Conservation (phyloP, 2,888 invertebrate genomes). For the Steinernema hermaphroditum region DNA sequence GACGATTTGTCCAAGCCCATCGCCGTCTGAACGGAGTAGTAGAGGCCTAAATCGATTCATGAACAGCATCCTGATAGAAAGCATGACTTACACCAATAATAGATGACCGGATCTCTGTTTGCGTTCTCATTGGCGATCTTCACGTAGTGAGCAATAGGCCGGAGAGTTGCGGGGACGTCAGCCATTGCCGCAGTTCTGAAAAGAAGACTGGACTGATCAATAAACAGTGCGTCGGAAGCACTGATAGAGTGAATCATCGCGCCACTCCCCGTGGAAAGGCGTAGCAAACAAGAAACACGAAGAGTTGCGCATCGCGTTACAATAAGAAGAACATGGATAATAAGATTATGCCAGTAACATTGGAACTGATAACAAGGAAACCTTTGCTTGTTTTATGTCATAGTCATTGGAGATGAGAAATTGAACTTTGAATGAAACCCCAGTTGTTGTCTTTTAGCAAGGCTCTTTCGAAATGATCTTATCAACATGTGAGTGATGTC, state of each 20-base stretch:
- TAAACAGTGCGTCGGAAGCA: background rate
- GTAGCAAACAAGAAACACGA: background rate
- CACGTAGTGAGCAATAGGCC: conserved; percentile 84
- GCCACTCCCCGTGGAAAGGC: too few relatives aligned
- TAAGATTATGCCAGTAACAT: too few relatives aligned
- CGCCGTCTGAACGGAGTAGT: conserved; percentile 86
- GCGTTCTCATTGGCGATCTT: conserved; percentile 91
- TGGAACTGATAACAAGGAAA: too few relatives aligned
- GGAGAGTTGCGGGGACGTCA: conserved; percentile 73
- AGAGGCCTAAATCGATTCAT: conserved; percentile 73
- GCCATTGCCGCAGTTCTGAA: conserved; percentile 41
- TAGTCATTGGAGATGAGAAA: too few relatives aligned
- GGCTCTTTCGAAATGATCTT: too few relatives aligned
- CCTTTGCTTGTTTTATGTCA: too few relatives aligned
- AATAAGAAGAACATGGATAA: too few relatives aligned
- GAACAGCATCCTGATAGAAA: background rate
- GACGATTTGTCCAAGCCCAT: conserved; percentile 82
- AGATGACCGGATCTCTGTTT: conserved; percentile 81
- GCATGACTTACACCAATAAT: conserved; percentile 71
- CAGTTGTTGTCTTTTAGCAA: too few relatives aligned
- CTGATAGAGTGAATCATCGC: background rate
- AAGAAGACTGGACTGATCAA: background rate
- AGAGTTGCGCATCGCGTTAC: background rate
- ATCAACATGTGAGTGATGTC: too few relatives aligned
- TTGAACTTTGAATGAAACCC: too few relatives aligned